Evolutionary conservation across 2,113 vertebrate genomes (phyloP).

Genomic region (Dissostichus mawsoni): DNA sequence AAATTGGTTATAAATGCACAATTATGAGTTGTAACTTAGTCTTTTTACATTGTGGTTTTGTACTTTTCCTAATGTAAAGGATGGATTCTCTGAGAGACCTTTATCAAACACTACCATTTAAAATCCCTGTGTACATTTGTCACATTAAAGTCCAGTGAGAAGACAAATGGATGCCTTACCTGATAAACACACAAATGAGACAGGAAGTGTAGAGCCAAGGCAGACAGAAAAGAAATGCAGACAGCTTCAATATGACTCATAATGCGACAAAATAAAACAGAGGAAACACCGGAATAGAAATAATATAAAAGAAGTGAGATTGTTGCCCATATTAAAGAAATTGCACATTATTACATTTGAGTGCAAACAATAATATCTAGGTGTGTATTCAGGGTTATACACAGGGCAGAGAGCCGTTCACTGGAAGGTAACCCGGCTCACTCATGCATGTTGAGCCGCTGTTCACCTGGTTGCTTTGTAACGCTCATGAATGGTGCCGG

Average conservation of each 20-base stretch:
- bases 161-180: slow-evolving; percentile 14
- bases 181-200: slow-evolving; percentile 27
- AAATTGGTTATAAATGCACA: background rate
- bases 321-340: background rate
- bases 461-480: slow-evolving; percentile 62
- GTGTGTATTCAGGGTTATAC: slow-evolving; percentile 14
- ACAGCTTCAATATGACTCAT: slow-evolving; percentile 22
- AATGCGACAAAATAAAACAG: background rate
- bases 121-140: slow-evolving; percentile 12
- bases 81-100: background rate
- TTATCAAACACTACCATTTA: background rate
- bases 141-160: slow-evolving; percentile 3
- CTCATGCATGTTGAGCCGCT: slow-evolving; percentile 1
- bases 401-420: background rate
- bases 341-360: background rate
- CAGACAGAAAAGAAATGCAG: slow-evolving; percentile 15
- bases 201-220: slow-evolving; percentile 21
- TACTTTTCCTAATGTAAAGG: background rate
- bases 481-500: slow-evolving; percentile 47
- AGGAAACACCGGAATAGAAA: background rate
- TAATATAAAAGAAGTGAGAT: background rate
- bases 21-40: background rate
- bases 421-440: slow-evolving; percentile 13
- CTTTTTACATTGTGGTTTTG: background rate
- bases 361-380: background rate